A percentile compares a stretch with the other conserved stretches of the same genome.
Evolutionary conservation across 2,113 vertebrate species (phyloP).

Genomic region (Onychorhynchus coronatus): DNA sequence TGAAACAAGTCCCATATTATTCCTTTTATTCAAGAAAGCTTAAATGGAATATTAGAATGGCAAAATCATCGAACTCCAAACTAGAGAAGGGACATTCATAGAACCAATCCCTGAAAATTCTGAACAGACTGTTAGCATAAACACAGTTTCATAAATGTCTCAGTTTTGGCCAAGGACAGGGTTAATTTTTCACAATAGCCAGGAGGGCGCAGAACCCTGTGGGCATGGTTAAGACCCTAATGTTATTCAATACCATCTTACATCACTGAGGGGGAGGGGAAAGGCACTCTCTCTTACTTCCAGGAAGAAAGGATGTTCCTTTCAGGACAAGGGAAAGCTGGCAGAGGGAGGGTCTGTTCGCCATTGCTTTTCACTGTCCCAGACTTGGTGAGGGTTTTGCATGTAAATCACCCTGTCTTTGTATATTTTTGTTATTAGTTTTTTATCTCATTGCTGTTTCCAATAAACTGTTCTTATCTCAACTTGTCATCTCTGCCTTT

Average conservation of each 20-base stretch:
- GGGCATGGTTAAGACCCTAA: neutral
- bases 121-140: neutral
- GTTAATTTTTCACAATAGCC: neutral
- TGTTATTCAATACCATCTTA: neutral
- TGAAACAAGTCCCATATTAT: neutral
- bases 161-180: neutral
- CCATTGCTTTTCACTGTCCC: neutral
- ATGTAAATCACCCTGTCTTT: neutral
- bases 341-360: neutral
- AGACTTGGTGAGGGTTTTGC: neutral
- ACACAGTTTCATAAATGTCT: neutral
- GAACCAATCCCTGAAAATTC: neutral
- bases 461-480: neutral
- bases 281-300: neutral
- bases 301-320: neutral
- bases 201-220: neutral
- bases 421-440: neutral
- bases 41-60: neutral
- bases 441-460: neutral
- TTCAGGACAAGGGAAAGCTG: neutral
- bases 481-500: neutral
- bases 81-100: neutral
- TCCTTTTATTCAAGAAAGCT: neutral
- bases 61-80: neutral
- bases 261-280: neutral